Evolutionary conservation across 2,797 vertebrate species (phyloP).

Genomic region (Scarus forsteni): DNA sequence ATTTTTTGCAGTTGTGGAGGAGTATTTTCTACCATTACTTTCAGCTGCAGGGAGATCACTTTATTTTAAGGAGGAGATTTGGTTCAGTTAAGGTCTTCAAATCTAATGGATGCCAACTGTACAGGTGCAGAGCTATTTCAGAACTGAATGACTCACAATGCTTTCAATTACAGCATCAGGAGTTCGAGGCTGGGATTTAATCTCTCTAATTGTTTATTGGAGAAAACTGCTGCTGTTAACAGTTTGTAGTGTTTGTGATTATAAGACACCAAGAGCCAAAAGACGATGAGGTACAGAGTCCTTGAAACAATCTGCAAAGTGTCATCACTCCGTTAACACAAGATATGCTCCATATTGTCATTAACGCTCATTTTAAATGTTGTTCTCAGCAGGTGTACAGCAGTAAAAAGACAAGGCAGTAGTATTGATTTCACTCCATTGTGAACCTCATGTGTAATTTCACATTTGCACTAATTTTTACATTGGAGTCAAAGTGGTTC

Average conservation of each 20-base stretch:
- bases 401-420: not conserved
- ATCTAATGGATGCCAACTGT: not conserved
- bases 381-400: not conserved
- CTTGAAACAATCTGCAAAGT: not conserved
- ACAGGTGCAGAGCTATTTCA: not conserved
- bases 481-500: not conserved
- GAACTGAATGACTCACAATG: not conserved
- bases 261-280: not conserved
- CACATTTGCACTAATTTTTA: not conserved
- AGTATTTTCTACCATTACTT: too few species aligned
- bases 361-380: not conserved
- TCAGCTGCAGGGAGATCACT: not conserved
- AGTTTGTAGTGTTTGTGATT: not conserved
- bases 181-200: not conserved
- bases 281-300: not conserved
- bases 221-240: not conserved
- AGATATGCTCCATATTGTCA: not conserved
- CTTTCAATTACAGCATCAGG: not conserved
- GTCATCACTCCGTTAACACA: too few species aligned
- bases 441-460: not conserved
- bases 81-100: too few species aligned
- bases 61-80: too few species aligned
- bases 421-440: not conserved
- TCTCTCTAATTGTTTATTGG: not conserved
- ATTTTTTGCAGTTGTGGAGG: too few species aligned